Conservation (phyloP, 2,888 invertebrate species). For the Acanthopleura granulata region DNA sequence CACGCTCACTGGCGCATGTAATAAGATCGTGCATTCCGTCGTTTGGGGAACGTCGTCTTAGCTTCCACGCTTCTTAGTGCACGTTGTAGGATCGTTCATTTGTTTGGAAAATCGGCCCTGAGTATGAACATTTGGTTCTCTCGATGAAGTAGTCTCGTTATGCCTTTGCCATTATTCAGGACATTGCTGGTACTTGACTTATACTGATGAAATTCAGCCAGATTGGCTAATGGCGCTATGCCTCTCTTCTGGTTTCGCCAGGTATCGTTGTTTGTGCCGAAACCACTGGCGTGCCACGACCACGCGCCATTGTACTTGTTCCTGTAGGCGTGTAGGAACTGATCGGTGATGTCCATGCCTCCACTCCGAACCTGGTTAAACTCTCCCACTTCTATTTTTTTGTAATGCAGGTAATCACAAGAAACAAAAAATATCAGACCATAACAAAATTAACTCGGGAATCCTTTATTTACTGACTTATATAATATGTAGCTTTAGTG, state of each 20-base stretch:
- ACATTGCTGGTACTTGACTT: background rate
- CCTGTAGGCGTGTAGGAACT: constrained; percentile 23
- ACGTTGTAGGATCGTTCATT: too few relatives aligned
- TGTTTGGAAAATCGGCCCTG: too few relatives aligned
- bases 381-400: constrained; percentile 28
- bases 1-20: too few relatives aligned
- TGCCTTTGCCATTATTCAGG: background rate
- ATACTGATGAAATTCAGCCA: background rate
- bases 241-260: background rate
- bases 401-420: constrained; percentile 19
- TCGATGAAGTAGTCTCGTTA: background rate
- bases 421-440: background rate
- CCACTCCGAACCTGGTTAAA: constrained; percentile 28
- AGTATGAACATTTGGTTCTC: background rate
- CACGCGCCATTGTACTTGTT: constrained; percentile 30
- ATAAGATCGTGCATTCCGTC: too few relatives aligned
- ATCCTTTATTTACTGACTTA: too few relatives aligned
- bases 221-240: background rate
- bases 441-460: too few relatives aligned
- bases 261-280: background rate
- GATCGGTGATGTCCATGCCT: constrained; percentile 23
- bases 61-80: too few relatives aligned
- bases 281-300: constrained; percentile 27
- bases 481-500: too few relatives aligned
- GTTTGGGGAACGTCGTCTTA: too few relatives aligned